phyloP scores from a whole-genome alignment of 2,797 vertebrate species.

The Coccyzus lansbergi region DNA sequence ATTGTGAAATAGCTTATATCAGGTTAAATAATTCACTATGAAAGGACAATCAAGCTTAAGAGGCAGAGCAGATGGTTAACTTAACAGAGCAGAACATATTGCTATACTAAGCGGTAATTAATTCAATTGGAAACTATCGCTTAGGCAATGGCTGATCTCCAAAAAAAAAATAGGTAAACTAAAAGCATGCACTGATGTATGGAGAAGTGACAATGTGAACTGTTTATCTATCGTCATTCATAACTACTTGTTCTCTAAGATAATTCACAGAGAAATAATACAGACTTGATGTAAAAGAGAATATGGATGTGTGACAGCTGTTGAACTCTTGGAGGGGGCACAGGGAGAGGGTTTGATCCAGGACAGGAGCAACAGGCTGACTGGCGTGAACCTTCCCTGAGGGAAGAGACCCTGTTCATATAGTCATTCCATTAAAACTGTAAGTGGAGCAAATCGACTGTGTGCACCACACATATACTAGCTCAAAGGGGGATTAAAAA shows the following conservation, averaged over 20 bases:
- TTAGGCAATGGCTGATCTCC: not conserved
- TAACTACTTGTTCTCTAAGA: not conserved
- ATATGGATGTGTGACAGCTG: not conserved
- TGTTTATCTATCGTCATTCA: not conserved
- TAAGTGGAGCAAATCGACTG: not conserved
- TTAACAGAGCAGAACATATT: conserved; percentile 19
- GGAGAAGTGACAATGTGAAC: not conserved
- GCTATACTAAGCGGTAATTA: conserved; percentile 17
- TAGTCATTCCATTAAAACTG: not conserved
- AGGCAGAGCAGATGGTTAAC: conserved; percentile 17
- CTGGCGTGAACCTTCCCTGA: not conserved
- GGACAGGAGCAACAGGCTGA: not conserved
- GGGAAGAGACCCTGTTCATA: not conserved
- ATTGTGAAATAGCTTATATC: not conserved
- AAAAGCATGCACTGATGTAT: not conserved
- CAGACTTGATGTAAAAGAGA: not conserved
- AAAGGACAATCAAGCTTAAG: not conserved
- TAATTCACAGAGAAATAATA: not conserved
- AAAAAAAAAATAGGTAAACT: not conserved
- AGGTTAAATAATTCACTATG: not conserved
- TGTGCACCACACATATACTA: not conserved
- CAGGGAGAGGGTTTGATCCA: not conserved
- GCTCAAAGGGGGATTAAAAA: not conserved
- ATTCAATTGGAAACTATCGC: not conserved
- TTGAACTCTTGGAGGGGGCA: not conserved